Evolutionary conservation across 2,888 invertebrate species (phyloP), one percentile per base, ranked within the genome.

Genomic region (Thumatha senex): DNA sequence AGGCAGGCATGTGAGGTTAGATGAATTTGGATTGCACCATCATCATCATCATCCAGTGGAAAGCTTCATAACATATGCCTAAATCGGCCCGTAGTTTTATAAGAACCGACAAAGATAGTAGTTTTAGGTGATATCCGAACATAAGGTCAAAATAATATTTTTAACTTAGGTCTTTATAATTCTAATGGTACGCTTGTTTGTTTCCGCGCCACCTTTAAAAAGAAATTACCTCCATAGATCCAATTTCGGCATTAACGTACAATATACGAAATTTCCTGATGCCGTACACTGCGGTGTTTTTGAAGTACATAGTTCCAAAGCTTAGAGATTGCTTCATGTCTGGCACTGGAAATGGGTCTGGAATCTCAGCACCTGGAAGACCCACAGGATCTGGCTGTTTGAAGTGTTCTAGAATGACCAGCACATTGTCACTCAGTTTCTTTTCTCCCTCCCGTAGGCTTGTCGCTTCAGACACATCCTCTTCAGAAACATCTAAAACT

Each of bases 301-400:
- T 94, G 81, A 97, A 96, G 63, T 93, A 89, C 78, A 97, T 93
- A 8, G 93, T 94, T 31, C 94, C 94, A 59, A 96, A 92, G 2
- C 94, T 94, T 55, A 95, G 93, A 33, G 94, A 93, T 67, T 96
- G 95, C 48, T 93, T 94, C 85, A 96, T 94, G 62, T 96, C 94
- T 0, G 96, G 96, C 18, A 97, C 94, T 0, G 92, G 85, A 88
- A 96, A 94, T 0, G 98, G 97, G 75, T 97, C 97, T 0, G 96
- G 96, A 46, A 97, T 93, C 0, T 95, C 93, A 0, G 94, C 94
- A 0, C 95, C 95, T 0, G 97, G 97, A n/a, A 97, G 76, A 7
- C 96, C 96, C 5, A 96, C 88, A 0, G 96, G 96, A 80, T 97
- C 95, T 12, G 94, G 92, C 72, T 96, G 94, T 79, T 97, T 96